These are phyloP conservation scores for Cynaeus angustus DNA, from an alignment of 2,888 invertebrate genomes.

Conservation along the genomic window DNA sequence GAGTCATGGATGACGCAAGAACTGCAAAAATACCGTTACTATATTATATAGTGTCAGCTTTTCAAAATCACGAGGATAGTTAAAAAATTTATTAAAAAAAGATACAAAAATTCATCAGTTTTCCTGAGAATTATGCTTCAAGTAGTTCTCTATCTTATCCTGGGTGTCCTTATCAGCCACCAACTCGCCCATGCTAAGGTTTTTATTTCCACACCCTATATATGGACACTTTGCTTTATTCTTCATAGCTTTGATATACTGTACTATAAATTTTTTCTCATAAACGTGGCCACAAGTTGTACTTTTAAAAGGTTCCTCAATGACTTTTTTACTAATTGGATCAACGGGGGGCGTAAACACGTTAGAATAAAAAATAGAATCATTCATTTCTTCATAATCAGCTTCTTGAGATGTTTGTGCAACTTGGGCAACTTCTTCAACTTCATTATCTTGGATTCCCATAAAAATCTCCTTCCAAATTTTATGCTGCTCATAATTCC, in stretches of 20 bases:
- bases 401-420: conserved; percentile 32
- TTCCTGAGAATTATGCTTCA: neutral
- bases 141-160: conserved; percentile 57
- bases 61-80: conserved; percentile 61
- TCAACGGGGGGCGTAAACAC: conserved; percentile 63
- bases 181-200: conserved; percentile 56
- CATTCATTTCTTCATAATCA: conserved; percentile 57
- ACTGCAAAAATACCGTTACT: conserved; percentile 69
- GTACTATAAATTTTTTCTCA: conserved; percentile 60
- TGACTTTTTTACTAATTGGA: conserved; percentile 63
- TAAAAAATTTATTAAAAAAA: conserved; percentile 11
- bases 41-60: conserved; percentile 69
- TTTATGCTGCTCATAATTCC: conserved; percentile 51
- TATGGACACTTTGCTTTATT: conserved; percentile 64
- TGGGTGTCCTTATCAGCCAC: conserved; percentile 56
- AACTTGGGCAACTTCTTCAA: conserved; percentile 50
- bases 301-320: conserved; percentile 61
- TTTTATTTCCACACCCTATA: conserved; percentile 61
- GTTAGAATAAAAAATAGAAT: conserved; percentile 59
- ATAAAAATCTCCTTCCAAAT: conserved; percentile 58
- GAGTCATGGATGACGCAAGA: conserved; percentile 68
- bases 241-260: conserved; percentile 60
- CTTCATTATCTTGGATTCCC: conserved; percentile 54
- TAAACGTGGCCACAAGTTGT: conserved; percentile 64
- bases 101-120: conserved; percentile 17